Conservation (phyloP, 2,113 vertebrate genomes). For the Aegotheles bennettii region DNA sequence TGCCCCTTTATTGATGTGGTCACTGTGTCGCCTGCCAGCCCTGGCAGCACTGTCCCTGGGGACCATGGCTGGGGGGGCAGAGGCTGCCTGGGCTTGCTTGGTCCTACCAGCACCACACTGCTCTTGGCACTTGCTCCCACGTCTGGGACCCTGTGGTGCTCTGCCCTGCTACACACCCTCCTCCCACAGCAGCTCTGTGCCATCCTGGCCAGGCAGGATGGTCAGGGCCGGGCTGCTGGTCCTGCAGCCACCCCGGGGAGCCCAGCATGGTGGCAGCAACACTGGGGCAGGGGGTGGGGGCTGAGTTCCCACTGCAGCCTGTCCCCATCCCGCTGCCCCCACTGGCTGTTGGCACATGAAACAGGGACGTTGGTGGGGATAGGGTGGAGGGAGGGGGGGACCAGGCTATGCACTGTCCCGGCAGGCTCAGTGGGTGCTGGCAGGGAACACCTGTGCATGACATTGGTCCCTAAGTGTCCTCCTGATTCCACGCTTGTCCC, state of each 20-base stretch:
- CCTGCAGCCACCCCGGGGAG: neutral
- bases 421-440: accelerated
- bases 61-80: accelerated
- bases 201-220: neutral
- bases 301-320: neutral
- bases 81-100: neutral
- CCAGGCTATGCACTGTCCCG: accelerated
- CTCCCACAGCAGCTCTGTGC: accelerated
- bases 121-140: neutral
- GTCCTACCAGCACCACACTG: accelerated
- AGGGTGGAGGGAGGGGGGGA: neutral
- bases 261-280: neutral
- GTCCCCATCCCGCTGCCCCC: neutral
- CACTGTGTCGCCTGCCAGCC: accelerated
- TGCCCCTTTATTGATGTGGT: neutral
- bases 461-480: neutral
- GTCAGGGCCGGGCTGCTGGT: accelerated
- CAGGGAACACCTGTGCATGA: neutral
- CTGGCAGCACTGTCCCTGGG: accelerated
- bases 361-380: neutral
- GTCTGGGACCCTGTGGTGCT: accelerated
- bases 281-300: neutral
- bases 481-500: neutral
- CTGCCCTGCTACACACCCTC: accelerated
- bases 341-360: accelerated